Evolutionary conservation across 2,888 invertebrate genomes (phyloP), one percentile per base, ranked within the genome.

Genomic region (Stenoptilia bipunctidactyla): DNA sequence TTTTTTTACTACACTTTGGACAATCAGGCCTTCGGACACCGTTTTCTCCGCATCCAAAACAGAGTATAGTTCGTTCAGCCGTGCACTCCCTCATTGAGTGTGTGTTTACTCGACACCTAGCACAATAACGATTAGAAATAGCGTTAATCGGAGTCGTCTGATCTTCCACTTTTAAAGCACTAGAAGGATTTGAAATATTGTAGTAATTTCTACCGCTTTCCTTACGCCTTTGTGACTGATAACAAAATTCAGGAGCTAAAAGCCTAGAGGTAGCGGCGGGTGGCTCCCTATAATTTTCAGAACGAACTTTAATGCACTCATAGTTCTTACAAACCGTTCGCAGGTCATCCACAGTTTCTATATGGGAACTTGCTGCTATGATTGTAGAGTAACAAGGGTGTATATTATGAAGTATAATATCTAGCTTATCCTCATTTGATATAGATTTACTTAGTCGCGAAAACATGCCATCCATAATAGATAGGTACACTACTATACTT

Each of bases 401-500:
- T 3, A 46, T 43, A 9, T 47, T 49, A 33, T 49, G 51, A 1
- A 44, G 15, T 2, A 46, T 13, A 1, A 46, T 45, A 30, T 47
- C 42, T 9, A 45, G 35, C 30, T 45, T 38, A n/a, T 49, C 49
- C 2, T 40, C 34, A n/a, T 49, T 45, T 2, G 43, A 15, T 2
- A 44, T 8, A 1, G 38, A 14, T n/a, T 40, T 41, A 20, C 15
- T 25, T 6, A 49, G 27, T 6, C 46, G 34, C 2, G 47, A 44
- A 27, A 49, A 47, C 43, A 49, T 42, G 10, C 45, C 45, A 9
- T 35, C 14, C 47, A 49, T 44, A 27, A 48, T 44, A 9, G 44
- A 36, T 1, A 41, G 13, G 34, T 41, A 41, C 13, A 41, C 30
- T 4, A 15, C 15, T n/a, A 38, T 41, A 13, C 38, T 42, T 10